Evolutionary conservation across 1,140 invertebrate species (phyloP).

Genomic region (Drosophila nannoptera): DNA sequence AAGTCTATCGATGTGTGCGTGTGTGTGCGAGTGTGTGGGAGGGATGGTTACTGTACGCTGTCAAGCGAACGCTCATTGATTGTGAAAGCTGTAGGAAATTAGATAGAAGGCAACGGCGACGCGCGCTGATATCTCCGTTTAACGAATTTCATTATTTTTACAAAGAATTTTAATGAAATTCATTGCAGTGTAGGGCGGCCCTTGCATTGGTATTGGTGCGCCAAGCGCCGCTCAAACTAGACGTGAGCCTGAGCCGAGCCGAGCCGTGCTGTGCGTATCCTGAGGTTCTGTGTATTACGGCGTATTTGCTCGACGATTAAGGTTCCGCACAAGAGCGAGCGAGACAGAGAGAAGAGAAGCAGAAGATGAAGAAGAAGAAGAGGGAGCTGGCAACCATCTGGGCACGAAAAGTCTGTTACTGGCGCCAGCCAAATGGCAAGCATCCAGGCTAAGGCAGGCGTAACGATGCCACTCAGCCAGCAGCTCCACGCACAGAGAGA

Average conservation of each 20-base stretch:
- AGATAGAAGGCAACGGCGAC: conserved; percentile 30
- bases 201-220: not conserved
- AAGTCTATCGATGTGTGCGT: conserved; percentile 9
- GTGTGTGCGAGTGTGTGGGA: conserved; percentile 2
- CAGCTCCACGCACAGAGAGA: not conserved
- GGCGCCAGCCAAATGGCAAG: conserved; percentile 43
- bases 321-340: no score
- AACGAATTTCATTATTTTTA: conserved; percentile 20
- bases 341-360: no score
- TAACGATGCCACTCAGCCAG: conserved; percentile 44
- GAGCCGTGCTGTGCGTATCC: conserved; percentile 1
- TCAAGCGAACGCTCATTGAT: conserved; percentile 69
- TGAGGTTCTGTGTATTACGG: not conserved
- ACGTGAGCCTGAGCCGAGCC: not conserved
- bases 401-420: conserved; percentile 26
- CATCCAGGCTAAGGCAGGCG: conserved; percentile 20
- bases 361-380: no score
- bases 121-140: conserved; percentile 43
- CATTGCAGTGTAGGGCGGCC: not conserved
- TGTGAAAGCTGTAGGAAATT: conserved; percentile 47
- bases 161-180: conserved; percentile 19
- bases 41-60: conserved; percentile 18
- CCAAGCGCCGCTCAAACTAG: conserved; percentile 1
- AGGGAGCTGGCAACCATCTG: not conserved
- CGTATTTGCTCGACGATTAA: conserved; percentile 11